Base-by-base conservation (phyloP, 1,140 invertebrate genomes). In the Nilaparvata lugens region DNA sequence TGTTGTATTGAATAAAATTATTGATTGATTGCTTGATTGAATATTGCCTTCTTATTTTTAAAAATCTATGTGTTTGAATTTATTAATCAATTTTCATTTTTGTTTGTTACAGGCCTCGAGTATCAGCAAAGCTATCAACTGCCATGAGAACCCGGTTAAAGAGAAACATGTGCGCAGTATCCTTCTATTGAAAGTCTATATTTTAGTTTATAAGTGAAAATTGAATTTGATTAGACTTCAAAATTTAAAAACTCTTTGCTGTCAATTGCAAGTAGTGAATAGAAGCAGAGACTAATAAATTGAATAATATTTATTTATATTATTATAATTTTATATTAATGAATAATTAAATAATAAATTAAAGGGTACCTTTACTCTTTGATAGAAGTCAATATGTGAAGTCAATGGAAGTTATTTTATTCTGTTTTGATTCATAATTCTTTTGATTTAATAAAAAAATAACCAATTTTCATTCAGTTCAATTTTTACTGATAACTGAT, bases 81-180 rank as follows among this genome's bases (percentile, higher is more conserved):
- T 4, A 9, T 40, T 40, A 40, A 40, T 40, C 23, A 24, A 40
- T 38, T 28, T 48, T 52, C 43, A 18, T 43, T 35, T 28, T 69
- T 69, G 60, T 65, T 68, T 70, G 70, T 82, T 78, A 24, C 76
- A 94, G 91, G 81, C 79, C 56, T 79, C 86, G 54, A 89, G 89
- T 61, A 86, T 97, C 51, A 84, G 83, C 64, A 97, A 97, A 77
- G 94, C 94, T 7, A 88, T 97, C 58, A 96, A 93, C 74, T 77
- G 81, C 4, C 76, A 85, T 25, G 95, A 97, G 76, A 86, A 83
- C 35, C 92, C 94, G 4, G 88, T 96, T 0, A 98, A 98, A 79
- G 93, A 95, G 72, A 98, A 98, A 81, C 95, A 97, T 88, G 91
- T 95, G 45, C 82, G 95, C 66, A 87, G 85, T 86, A 86, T 84